Evolutionary conservation across 2,888 invertebrate species (phyloP).

Genomic region (Eupithecia vulgata): DNA sequence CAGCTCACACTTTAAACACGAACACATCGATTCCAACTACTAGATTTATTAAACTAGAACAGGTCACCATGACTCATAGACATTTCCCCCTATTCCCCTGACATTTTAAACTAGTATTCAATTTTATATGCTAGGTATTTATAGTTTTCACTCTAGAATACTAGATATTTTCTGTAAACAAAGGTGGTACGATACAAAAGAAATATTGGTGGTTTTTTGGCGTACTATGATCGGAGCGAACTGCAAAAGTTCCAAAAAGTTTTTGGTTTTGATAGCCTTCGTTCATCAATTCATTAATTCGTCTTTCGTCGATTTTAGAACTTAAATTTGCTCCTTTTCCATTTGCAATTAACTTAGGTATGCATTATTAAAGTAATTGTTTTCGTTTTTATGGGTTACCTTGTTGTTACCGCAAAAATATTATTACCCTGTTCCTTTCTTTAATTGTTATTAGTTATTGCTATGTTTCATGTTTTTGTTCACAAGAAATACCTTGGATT

Average conservation of each 20-base stretch:
- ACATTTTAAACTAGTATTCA: slow-evolving; percentile 5
- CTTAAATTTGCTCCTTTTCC: not conserved
- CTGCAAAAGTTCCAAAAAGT: not conserved
- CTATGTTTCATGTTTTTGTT: not conserved
- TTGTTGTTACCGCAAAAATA: too few species aligned
- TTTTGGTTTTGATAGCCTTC: not conserved
- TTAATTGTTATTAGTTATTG: not conserved
- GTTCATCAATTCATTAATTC: not conserved
- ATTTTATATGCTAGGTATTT: not conserved
- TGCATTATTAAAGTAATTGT: too few species aligned
- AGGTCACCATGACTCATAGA: slow-evolving; percentile 15
- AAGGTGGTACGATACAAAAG: not conserved
- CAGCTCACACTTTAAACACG: slow-evolving; percentile 4
- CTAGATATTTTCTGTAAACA: not conserved
- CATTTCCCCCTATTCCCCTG: slow-evolving; percentile 5
- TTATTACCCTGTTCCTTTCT: not conserved
- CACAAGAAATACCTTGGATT: not conserved
- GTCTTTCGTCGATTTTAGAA: not conserved
- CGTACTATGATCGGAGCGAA: not conserved
- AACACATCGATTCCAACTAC: slow-evolving; percentile 20
- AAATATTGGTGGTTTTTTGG: not conserved
- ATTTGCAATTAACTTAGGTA: too few species aligned
- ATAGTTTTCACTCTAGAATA: not conserved
- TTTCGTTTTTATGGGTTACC: too few species aligned
- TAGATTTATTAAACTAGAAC: slow-evolving; percentile 19